A percentile compares a stretch with the other conserved stretches of the same genome.
These are phyloP conservation scores for Cercopithecus mona DNA, from an alignment of 2,113 vertebrate species.

Conservation along the genomic window DNA sequence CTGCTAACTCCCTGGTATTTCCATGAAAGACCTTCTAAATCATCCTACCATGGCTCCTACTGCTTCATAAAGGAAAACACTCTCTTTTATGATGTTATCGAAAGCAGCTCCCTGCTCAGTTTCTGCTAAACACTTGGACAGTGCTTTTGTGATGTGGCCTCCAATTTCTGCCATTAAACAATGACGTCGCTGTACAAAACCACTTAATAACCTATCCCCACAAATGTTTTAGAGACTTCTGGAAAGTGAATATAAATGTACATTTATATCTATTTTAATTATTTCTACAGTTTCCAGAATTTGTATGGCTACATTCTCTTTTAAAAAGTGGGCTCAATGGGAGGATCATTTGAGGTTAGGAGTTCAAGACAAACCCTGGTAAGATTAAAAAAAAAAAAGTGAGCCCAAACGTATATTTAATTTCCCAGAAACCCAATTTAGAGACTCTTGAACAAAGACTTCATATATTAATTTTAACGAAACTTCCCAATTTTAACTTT, in stretches of 20 bases:
- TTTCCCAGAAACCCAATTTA: neutral
- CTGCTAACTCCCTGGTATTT: neutral
- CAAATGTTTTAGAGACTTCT: neutral
- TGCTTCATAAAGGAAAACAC: neutral
- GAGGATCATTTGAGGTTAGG: no score
- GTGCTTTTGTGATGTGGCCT: neutral
- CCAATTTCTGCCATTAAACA: neutral
- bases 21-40: neutral
- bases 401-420: neutral
- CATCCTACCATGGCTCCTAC: no score
- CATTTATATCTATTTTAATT: neutral
- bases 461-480: neutral
- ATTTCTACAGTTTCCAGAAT: slow-evolving; percentile 3
- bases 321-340: neutral
- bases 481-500: neutral
- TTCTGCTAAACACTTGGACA: neutral
- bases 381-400: neutral
- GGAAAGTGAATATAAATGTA: neutral
- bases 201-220: neutral
- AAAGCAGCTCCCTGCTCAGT: no score
- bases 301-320: neutral
- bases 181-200: neutral
- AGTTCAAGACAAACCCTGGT: no score
- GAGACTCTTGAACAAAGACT: neutral
- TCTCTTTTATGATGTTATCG: neutral